phyloP scores from a whole-genome alignment of 2,113 vertebrate species.

The Pachypanchax playfairii region DNA sequence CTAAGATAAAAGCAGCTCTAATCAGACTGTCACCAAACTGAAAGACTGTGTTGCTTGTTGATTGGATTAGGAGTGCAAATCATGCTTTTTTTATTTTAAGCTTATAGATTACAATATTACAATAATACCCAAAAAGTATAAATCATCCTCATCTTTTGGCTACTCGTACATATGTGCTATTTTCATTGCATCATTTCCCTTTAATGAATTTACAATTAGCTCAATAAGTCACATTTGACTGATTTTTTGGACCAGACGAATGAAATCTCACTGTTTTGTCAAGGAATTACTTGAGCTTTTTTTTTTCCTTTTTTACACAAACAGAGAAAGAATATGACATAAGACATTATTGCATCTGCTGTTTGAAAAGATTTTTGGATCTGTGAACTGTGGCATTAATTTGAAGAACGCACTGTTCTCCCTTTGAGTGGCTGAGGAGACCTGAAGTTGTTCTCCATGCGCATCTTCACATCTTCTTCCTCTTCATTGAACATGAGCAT shows the following conservation, averaged over 20 bases:
- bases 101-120: background rate
- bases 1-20: conserved; percentile 27
- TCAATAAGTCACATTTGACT: too few relatives aligned
- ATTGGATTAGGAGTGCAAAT: background rate
- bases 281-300: background rate
- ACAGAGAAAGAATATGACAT: conserved; percentile 23
- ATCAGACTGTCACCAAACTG: too few relatives aligned
- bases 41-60: conserved; percentile 10
- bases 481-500: conserved; percentile 86
- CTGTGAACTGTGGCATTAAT: conserved; percentile 60
- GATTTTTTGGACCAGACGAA: too few relatives aligned
- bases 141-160: background rate
- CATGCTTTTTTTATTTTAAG: background rate
- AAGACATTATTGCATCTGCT: conserved; percentile 34
- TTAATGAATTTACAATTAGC: conserved; percentile 5
- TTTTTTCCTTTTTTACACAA: background rate
- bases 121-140: too few relatives aligned
- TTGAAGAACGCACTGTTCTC: conserved; percentile 88
- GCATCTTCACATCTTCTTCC: conserved; percentile 84
- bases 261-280: background rate
- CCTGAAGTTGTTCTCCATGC: conserved; percentile 96
- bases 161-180: background rate
- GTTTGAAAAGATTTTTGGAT: conserved; percentile 14
- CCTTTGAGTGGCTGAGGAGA: conserved; percentile 93
- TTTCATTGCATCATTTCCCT: background rate